Conservation (phyloP, 2,797 vertebrate genomes). For the Alauda arvensis region DNA sequence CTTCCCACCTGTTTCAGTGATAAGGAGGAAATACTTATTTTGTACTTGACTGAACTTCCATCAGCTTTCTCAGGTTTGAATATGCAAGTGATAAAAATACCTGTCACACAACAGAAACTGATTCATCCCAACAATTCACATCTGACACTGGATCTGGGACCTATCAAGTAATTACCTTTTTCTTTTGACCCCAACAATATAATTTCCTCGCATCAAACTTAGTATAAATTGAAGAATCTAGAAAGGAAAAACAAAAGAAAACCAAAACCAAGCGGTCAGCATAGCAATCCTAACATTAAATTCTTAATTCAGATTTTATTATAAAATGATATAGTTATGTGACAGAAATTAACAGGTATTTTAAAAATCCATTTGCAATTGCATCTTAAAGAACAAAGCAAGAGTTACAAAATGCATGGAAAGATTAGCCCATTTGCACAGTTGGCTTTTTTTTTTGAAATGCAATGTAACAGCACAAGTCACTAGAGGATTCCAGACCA, state of each 20-base stretch:
- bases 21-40: neutral
- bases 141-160: neutral
- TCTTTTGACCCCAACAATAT: slow-evolving; percentile 59
- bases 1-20: neutral
- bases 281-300: neutral
- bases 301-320: neutral
- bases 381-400: neutral
- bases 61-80: neutral
- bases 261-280: neutral
- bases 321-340: neutral
- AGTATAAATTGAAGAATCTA: slow-evolving; percentile 71
- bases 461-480: neutral
- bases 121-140: neutral
- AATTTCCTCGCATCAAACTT: slow-evolving; percentile 63
- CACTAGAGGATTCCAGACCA: slow-evolving; percentile 27
- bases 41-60: neutral
- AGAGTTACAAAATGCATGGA: neutral
- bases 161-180: slow-evolving; percentile 63
- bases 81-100: neutral
- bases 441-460: neutral
- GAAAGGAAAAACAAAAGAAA: slow-evolving; percentile 38
- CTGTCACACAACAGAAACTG: neutral
- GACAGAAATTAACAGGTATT: neutral
- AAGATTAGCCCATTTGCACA: neutral
- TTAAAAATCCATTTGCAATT: neutral